Base-by-base conservation (phyloP, 2,113 vertebrate species). In the Bubo scandiacus region DNA sequence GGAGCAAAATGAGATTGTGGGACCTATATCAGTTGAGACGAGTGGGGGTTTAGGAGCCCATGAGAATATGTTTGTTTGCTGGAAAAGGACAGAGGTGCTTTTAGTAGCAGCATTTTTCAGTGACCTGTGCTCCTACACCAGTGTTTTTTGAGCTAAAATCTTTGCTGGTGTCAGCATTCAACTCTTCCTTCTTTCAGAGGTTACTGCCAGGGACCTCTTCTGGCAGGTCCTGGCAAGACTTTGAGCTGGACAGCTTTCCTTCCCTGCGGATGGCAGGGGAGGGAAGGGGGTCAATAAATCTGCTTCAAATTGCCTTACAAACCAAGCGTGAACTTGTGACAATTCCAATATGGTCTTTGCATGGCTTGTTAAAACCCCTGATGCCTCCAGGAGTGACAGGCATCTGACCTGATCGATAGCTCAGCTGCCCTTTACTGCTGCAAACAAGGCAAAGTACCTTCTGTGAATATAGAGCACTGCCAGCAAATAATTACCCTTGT, bases 281-380 rank as follows among this genome's bases (percentile, higher is more conserved):
- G 27, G 38, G 40, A 83, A 55, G 14, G 16, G 13, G 40, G 32
- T 94, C 92, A 87, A 92, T 95, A 93, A 95, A 95, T 72, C 88
- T 58, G 34, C 57, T 78, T 81, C 82, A 54, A 51, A 23, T 75
- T 66, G 55, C 82, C 95, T 97, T 58, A 26, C 91, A 94, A 93
- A 83, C 66, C 17, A 25, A 71, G 66, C 2, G 2, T 59, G 80
- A 94, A 83, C 77, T 65, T 27, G 29, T 91, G 95, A 83, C 91
- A 65, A 12, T 34, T 71, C 89, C 91, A 91, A 25, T 94, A 21
- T 1, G 25, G 77, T 34, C 77, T 78, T 23, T 62, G 74, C 2
- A n/a, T 30, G 71, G 55, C 77, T 95, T 27, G 80, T 92, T 93
- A 62, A 47, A 95, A 19, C 26, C 75, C 52, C 59, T 57, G 86